Evolutionary conservation across 2,113 vertebrate genomes (phyloP), one percentile per base, ranked within the genome.

Genomic region (Bagarius yarrelli): DNA sequence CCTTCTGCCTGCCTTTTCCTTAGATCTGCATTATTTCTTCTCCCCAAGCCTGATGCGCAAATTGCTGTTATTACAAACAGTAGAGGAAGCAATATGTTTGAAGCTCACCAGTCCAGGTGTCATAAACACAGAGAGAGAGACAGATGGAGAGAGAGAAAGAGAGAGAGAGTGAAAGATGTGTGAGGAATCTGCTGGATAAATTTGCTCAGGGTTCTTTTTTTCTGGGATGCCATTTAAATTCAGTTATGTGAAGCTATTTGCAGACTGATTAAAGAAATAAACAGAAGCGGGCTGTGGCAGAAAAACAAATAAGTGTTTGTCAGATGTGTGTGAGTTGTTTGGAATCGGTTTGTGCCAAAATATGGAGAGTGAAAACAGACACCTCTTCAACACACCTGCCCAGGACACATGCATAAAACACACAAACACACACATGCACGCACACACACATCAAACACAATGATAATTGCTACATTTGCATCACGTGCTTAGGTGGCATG

Each of bases 341-440:
- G 81, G 82, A 83, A 53, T 74, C 79, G 73, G 81, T 76, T 85
- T 74, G 85, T 85, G 87, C 80, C 83, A 88, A 88, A 87, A 88
- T 88, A 88, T 88, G 87, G 50, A 81, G 87, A 85, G 87, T 78
- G 87, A 88, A 86, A 88, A 83, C 67, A 64, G 79, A 87, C 87
- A 88, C 86, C 83, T 87, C 77, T 86, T 81, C 72, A 84, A 84
- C 82, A 83, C 82, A 85, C 87, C 85, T 84, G 80, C 72, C 82
- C 63, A 86, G 59, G 77, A 82, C 67, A 79, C 52, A 60, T 50
- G 73, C 34, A 59, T 40, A 78, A 71, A 70, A 81, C 74, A 82
- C 76, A 80, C 67, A 84, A 78, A 79, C 50, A 61, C 81, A 69
- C 53, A 50, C 34, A 63, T 61, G 69, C 34, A 82, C 25, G 60